Evolutionary conservation across 2,888 invertebrate species (phyloP).

Genomic region (Ecdyonurus torrentis): DNA sequence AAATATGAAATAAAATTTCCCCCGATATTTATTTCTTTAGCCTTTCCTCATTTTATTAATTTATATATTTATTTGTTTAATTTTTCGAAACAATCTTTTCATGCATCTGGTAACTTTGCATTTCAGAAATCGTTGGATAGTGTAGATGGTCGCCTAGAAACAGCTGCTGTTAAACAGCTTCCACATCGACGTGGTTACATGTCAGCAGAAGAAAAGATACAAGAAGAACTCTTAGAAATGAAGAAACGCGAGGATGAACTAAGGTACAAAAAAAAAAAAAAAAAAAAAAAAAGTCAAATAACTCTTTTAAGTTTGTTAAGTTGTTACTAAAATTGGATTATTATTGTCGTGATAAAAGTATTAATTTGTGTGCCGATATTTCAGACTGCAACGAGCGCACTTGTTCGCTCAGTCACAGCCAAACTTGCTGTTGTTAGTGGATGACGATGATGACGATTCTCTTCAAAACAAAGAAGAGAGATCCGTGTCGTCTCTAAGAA

Average conservation of each 20-base stretch:
- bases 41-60: too few species aligned
- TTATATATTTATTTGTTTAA: too few species aligned
- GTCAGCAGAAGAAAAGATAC: constrained; percentile 77
- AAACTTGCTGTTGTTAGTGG: constrained; percentile 40
- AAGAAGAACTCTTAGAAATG: constrained; percentile 70
- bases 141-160: not conserved
- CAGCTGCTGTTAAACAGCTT: not conserved
- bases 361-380: constrained; percentile 10
- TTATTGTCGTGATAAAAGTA: too few species aligned
- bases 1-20: too few species aligned
- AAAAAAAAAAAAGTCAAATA: not conserved
- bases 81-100: too few species aligned
- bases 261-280: constrained; percentile 29
- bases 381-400: constrained; percentile 37
- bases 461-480: constrained; percentile 33
- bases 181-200: constrained; percentile 59
- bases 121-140: not conserved
- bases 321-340: too few species aligned
- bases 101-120: too few species aligned
- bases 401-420: constrained; percentile 41
- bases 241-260: constrained; percentile 65
- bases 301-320: not conserved
- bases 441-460: constrained; percentile 26
- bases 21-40: too few species aligned
- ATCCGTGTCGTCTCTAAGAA: constrained; percentile 14